These are phyloP conservation scores for Hydrocynus forskahlii DNA, from an alignment of 2,797 vertebrate species.

Conservation along the genomic window DNA sequence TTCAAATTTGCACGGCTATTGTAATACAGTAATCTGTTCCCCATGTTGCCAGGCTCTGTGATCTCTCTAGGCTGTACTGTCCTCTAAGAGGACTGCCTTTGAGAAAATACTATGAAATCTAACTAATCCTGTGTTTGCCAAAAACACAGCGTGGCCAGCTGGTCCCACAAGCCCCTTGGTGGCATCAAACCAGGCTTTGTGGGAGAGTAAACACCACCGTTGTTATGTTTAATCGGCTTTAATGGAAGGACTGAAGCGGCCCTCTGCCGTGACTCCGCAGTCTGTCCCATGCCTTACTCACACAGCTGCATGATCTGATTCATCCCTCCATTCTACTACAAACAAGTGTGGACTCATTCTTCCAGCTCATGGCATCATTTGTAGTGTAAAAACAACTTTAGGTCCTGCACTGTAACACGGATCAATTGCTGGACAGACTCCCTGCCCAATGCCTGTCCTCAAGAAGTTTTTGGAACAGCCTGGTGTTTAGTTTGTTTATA, in stretches of 20 bases:
- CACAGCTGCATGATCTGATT: constrained; percentile 23
- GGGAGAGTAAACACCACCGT: constrained; percentile 55
- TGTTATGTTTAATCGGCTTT: constrained; percentile 59
- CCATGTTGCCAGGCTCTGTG: constrained; percentile 34
- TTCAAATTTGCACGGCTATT: not conserved
- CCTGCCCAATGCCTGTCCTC: not conserved
- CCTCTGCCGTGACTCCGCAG: constrained; percentile 40
- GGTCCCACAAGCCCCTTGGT: not conserved
- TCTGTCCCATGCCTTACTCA: constrained; percentile 38
- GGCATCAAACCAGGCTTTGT: constrained; percentile 62
- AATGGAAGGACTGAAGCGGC: constrained; percentile 57
- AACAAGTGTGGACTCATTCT: constrained; percentile 8
- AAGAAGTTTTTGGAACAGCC: not conserved
- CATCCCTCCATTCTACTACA: constrained; percentile 1
- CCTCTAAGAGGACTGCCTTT: constrained; percentile 24
- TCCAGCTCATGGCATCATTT: not conserved
- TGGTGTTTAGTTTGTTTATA: constrained; percentile 4
- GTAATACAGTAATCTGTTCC: constrained; percentile 17
- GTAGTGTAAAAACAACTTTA: not conserved
- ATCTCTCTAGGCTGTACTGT: constrained; percentile 40
- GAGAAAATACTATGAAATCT: constrained; percentile 48
- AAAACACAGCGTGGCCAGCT: constrained; percentile 47
- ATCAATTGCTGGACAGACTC: not conserved
- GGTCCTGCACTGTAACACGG: not conserved
- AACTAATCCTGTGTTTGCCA: constrained; percentile 63